A percentile compares a stretch with the other conserved stretches of the same genome.
Evolutionary conservation across 1,140 invertebrate genomes (phyloP).

Genomic region (Dinothrombium tinctorium): DNA sequence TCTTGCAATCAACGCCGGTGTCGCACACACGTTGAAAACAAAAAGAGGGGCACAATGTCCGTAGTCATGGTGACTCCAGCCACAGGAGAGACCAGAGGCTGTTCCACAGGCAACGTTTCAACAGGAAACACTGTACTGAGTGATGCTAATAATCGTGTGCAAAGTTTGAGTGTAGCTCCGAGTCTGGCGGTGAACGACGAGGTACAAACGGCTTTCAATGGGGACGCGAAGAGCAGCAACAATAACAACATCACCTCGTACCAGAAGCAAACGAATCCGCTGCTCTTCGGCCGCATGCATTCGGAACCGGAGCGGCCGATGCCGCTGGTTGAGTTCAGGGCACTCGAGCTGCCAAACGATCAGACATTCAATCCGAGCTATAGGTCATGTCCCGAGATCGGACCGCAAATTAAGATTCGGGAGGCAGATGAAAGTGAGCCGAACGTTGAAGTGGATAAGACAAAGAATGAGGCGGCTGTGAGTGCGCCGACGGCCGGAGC

Average conservation of each 20-base stretch:
- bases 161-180: conserved; percentile 6
- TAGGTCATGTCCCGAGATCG: conserved; percentile 16
- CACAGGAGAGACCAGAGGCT: conserved; percentile 6
- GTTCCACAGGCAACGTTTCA: neutral
- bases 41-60: no score
- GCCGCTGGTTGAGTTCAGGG: conserved; percentile 15
- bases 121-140: neutral
- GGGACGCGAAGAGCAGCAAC: neutral
- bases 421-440: neutral
- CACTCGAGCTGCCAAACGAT: conserved; percentile 10
- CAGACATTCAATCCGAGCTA: conserved; percentile 11
- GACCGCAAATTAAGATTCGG: conserved; percentile 13
- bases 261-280: conserved; percentile 10
- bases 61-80: conserved; percentile 16
- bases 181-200: conserved; percentile 12
- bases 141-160: neutral
- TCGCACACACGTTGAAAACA: no score
- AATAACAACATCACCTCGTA: neutral
- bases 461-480: conserved; percentile 3
- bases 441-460: conserved; percentile 1
- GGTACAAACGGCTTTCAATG: conserved; percentile 6
- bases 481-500: conserved; percentile 8
- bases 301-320: conserved; percentile 15
- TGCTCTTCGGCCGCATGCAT: conserved; percentile 16
- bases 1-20: no score